Evolutionary conservation across 2,113 vertebrate genomes (phyloP).

Genomic region (Bucco capensis): DNA sequence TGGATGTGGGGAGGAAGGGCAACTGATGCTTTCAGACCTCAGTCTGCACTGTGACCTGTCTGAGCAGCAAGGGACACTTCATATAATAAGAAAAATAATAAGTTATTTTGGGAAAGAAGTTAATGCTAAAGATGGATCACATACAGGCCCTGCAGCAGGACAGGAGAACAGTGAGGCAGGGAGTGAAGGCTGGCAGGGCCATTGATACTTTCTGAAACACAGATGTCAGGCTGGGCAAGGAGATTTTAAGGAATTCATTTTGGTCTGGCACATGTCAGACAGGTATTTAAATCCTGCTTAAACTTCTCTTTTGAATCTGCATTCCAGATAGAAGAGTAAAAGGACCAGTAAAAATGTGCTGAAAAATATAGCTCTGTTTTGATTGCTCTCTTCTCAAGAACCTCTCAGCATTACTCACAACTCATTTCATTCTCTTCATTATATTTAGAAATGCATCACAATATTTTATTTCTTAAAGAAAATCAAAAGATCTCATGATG

Average conservation of each 20-base stretch:
- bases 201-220: accelerated
- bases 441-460: background rate
- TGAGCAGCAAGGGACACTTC: background rate
- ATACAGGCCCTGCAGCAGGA: background rate
- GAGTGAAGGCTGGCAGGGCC: background rate
- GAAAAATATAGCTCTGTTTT: background rate
- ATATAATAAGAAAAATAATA: background rate
- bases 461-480: background rate
- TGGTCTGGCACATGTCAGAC: background rate
- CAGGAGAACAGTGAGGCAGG: background rate
- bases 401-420: background rate
- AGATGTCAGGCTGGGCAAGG: background rate
- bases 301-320: background rate
- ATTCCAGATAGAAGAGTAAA: background rate
- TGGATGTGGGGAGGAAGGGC: background rate
- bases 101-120: background rate
- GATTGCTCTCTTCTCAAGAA: background rate
- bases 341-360: background rate
- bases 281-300: background rate
- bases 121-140: accelerated
- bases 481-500: background rate
- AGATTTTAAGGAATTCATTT: background rate
- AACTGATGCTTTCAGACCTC: background rate
- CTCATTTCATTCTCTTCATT: background rate
- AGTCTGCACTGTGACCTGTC: background rate